Base-by-base conservation (phyloP, 2,797 vertebrate species). In the Coregonus sp. region DNA sequence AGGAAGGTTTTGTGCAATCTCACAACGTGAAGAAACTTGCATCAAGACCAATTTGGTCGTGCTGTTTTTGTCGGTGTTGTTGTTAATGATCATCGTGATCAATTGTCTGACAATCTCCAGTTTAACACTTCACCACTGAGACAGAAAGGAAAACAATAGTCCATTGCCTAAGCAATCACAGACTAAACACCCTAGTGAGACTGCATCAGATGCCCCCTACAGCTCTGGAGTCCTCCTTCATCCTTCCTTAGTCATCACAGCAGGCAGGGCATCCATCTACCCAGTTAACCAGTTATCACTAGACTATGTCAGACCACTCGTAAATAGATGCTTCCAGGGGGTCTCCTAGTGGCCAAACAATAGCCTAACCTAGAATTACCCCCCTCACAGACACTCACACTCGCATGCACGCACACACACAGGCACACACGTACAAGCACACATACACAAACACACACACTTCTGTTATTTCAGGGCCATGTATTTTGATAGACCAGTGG, bases 291-390 rank as follows among this genome's bases (percentile, higher is more conserved):
- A 25, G 59, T 11, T 61, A 61, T 72, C 79, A 29, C 77, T 77
- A 80, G 79, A 82, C 75, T 70, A 78, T 82, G 72, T 84, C 84
- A 85, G 81, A 79, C 73, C 73, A 16, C 86, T 86, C 87, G 82
- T 80, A 83, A 86, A 83, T 83, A 73, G 82, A 83, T 81, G 84
- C 81, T 85, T 85, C 31, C 84, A 88, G 84, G 81, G 31, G 90
- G 85, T 65, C 72, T 78, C 72, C 81, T 18, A 77, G 75, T 75
- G 79, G 77, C 81, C 74, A 83, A 87, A 86, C 82, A 88, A 85
- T n/a, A 59, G 72, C 75, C 74, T 66, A 83, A 82, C 74, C 71
- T 50, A 33, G 51, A 16, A 50, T 29, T 56, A 15, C 71, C 50
- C 6, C 50, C 25, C 51, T 11, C 4, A 14, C 11, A 35, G n/a